phyloP scores from a whole-genome alignment of 2,113 vertebrate species.

The Hylia prasina region DNA sequence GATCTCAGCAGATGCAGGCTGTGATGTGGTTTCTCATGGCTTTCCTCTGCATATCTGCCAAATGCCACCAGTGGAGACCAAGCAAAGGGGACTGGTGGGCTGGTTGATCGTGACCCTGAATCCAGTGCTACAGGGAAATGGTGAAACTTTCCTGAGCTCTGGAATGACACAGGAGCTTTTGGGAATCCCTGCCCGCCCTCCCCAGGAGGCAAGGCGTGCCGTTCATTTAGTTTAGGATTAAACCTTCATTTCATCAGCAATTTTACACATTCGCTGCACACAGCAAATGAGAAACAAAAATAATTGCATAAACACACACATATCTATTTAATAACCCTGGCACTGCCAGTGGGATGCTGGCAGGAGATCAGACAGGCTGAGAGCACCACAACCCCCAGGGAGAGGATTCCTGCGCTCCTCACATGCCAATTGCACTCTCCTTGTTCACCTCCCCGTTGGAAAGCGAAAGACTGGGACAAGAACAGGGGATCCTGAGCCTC shows the following conservation, averaged over 20 bases:
- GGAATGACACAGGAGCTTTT: conserved; percentile 7
- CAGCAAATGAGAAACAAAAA: conserved; percentile 29
- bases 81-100: not conserved
- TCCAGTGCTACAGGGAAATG: not conserved
- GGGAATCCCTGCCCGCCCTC: not conserved
- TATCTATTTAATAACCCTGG: not conserved
- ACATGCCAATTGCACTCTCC: not conserved
- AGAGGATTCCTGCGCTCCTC: not conserved
- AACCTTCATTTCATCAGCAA: not conserved
- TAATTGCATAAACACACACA: conserved; percentile 12
- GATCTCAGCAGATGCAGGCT: not conserved
- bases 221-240: not conserved
- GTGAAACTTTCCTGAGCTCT: not conserved
- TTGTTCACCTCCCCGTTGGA: not conserved
- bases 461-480: not conserved
- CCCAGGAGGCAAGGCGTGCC: not conserved
- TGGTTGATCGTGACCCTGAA: not conserved
- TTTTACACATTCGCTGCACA: not conserved
- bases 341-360: conserved; percentile 24
- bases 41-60: not conserved
- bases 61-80: not conserved
- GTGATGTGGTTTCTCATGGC: not conserved
- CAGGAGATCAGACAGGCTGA: conserved; percentile 22
- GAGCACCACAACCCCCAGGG: not conserved
- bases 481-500: not conserved